Base-by-base conservation (phyloP, 2,888 invertebrate species). In the Drosophila pegasa region DNA sequence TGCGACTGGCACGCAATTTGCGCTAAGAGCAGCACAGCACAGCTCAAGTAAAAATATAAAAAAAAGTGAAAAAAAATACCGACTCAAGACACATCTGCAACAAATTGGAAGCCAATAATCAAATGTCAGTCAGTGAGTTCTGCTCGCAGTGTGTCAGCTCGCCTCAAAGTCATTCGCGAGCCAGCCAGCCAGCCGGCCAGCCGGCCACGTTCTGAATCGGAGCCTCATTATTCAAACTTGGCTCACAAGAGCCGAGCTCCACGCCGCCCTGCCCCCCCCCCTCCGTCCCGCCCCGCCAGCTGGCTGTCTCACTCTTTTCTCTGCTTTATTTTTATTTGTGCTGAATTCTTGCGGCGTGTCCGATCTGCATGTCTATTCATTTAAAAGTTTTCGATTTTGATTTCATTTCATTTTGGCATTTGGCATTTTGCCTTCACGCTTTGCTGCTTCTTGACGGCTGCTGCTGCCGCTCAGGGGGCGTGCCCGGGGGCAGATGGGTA, bases 61-160 rank as follows among this genome's bases (percentile, higher is more conserved):
- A 2, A 27, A 10, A 35, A 10, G 16, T 0, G n/a, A 14, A 22
- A 50, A 18, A 58, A 47, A 52, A 56, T 29, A 20, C 20, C 33
- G 47, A 68, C 52, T 75, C 71, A 79, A 70, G 68, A 65, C 73
- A 85, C 86, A 80, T 78, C 76, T 87, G 80, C 82, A 86, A 78
- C 80, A 89, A 87, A 91, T 91, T 91, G 91, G 91, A 91, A 91
- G 91, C 91, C 91, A 91, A 91, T 91, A 91, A 91, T 91, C 91
- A 91, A 91, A 91, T 91, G 91, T 90, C 91, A 91, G 91, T 89
- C 84, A 79, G 71, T 71, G 62, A 64, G 73, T 67, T 80, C 64
- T 65, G 63, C 66, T 50, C 52, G 54, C 62, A 48, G 58, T 48
- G 37, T 62, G 56, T 75, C 74, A 37, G 48, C 54, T 63, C 31